Base-by-base conservation (phyloP, 2,113 vertebrate genomes). In the Entomyzon cyanotis region DNA sequence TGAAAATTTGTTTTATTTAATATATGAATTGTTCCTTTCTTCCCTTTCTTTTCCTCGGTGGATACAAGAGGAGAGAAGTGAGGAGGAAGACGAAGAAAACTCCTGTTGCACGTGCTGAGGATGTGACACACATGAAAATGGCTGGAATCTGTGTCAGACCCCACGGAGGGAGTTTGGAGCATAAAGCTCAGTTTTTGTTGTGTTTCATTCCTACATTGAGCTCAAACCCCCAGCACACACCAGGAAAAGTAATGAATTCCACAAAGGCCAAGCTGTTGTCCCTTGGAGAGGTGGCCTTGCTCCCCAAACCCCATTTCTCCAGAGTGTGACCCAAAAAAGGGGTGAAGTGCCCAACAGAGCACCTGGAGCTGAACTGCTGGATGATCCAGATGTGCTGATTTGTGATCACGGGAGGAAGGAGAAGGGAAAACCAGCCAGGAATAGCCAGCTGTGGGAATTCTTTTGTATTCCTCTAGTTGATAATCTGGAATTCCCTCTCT, bases 1-100 rank as follows among this genome's bases (percentile, higher is more conserved):
- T 27, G 47, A 7, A 92, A 64, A 81, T 67, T 67, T 86, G 47
- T 28, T 93, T 52, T 86, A n/a, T 93, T 79, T 92, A 82, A 80
- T 71, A 10, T 15, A 71, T 39, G 30, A 96, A 78, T 52, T 33
- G 18, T 18, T 84, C 35, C 37, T 35, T 87, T 59, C 56, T 84
- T 46, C 44, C 71, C 60, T 15, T 52, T 23, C 13, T 23, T 92
- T 84, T 21, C 70, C 80, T 84, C 46, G 4, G 73, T n/a, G 46
- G 80, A 16, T 18, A 11, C 0, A 3, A 55, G 23, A 28, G 33
- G 73, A 56, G 4, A 65, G 47, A 55, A 81, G 23, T 1, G 15
- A 95, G 83, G 20, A 78, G 64, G 3, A 41, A 85, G 55, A 80
- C 39, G 67, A 92, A 77, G 41, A 69, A 53, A 93, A 33, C 11